Base-by-base conservation (phyloP, 2,888 invertebrate genomes). In the Nephrotoma appendiculata region DNA sequence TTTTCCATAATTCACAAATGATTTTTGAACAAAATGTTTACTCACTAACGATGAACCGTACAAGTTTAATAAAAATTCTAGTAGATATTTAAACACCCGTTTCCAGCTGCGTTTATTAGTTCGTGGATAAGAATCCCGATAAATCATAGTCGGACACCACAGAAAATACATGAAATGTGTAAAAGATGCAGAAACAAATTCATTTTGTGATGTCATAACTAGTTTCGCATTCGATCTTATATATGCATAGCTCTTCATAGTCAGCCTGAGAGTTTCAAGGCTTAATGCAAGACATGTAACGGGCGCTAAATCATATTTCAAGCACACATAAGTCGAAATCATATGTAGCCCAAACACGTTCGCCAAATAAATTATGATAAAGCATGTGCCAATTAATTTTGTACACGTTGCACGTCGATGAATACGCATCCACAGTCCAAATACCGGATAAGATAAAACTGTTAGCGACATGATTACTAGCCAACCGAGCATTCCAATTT, bases 241-340 rank as follows among this genome's bases (percentile, higher is more conserved):
- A 89, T 96, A 96, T 0, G 98, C 95, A 90, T 98, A 95, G 83
- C 94, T 93, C 92, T 98, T 98, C 98, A 98, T 98, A 87, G 95
- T 90, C 86, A 97, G 92, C 7, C 98, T 94, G 12, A 95, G 93
- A 95, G 90, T 90, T 87, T 91, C 91, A 86, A 91, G 87, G 4
- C 91, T 88, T 86, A 91, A 87, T 93, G 91, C 89, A 4, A 89
- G 89, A 4, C 89, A 89, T 3, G 90, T 89, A 45, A 89, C 89
- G 86, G 90, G 90, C 31, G 91, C 90, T 85, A 91, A 87, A 48
- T 89, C 87, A 11, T 83, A 6, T 2, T 83, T 31, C 0, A 48
- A 48, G n/a, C 48, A 48, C 3, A 48, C 11, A 48, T 12, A 12
- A 12, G 12, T 0, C 11, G 48, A 48, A 12, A 48, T 48, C 48